Evolutionary conservation across 2,888 invertebrate genomes (phyloP).

Genomic region (Bellardia bayeri): DNA sequence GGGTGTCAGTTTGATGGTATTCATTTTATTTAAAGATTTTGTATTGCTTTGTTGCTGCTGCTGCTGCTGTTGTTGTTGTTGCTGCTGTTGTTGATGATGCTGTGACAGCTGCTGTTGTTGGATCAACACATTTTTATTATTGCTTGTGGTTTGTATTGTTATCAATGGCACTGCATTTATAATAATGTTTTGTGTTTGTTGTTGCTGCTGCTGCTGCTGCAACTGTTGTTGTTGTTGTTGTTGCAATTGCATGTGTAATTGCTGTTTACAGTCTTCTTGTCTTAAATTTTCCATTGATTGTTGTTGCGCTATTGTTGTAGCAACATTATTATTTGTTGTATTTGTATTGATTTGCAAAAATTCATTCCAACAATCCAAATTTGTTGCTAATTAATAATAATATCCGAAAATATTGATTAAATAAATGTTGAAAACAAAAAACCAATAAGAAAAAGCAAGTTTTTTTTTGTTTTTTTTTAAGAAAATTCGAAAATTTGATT

Average conservation of each 20-base stretch:
- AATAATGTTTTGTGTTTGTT: slow-evolving; percentile 79
- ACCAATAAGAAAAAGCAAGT: slow-evolving; percentile 48
- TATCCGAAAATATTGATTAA: slow-evolving; percentile 33
- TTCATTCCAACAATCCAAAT: slow-evolving; percentile 83
- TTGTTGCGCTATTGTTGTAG: slow-evolving; percentile 71
- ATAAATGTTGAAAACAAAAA: slow-evolving; percentile 16
- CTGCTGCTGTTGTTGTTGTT: slow-evolving; percentile 35
- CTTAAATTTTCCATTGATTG: slow-evolving; percentile 74
- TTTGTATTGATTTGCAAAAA: slow-evolving; percentile 81
- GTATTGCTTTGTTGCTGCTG: slow-evolving; percentile 66
- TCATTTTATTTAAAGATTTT: slow-evolving; percentile 67
- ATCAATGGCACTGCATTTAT: slow-evolving; percentile 82
- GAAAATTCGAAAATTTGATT: slow-evolving; percentile 31
- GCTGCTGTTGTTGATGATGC: slow-evolving; percentile 36
- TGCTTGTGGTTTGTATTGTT: slow-evolving; percentile 82
- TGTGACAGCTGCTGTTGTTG: slow-evolving; percentile 62
- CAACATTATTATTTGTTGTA: slow-evolving; percentile 64
- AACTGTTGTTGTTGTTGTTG: slow-evolving; percentile 72
- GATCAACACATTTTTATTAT: slow-evolving; percentile 79
- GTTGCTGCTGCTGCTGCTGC: slow-evolving; percentile 71
- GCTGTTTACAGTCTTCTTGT: slow-evolving; percentile 75
- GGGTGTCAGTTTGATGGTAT: slow-evolving; percentile 73
- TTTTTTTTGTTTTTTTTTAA: slow-evolving; percentile 14
- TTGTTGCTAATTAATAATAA: slow-evolving; percentile 78
- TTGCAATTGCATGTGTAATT: slow-evolving; percentile 74